Base-by-base conservation (phyloP, 2,888 invertebrate genomes). In the Cephonodes hylas region DNA sequence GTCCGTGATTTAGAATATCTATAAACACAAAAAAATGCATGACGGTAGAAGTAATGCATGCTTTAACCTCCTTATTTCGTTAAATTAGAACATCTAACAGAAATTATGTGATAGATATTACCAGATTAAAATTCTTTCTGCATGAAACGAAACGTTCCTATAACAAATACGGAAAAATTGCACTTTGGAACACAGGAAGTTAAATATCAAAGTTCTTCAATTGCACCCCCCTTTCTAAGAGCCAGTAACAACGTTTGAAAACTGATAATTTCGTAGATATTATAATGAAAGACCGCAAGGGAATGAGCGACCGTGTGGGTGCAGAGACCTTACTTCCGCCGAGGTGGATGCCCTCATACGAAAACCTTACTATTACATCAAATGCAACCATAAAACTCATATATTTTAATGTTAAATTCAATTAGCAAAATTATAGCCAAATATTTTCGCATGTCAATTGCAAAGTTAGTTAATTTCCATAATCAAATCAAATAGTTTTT, bases 281-380 rank as follows among this genome's bases (percentile, higher is more conserved):
- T 48, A 38, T 46, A 23, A 18, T 20, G 22, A 59, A 46, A 34
- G 15, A 23, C 31, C 46, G 23, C 64, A 65, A 67, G 67, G 65
- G 42, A 66, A 7, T 5, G 57, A 31, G 20, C 23, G 60, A 20
- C 45, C 67, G n/a, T 83, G 84, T 62, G 74, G 67, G 22, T 80
- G 82, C 62, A 65, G 62, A 34, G 71, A 67, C 18, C 69, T 69
- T 34, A 64, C 69, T 7, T 61, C 79, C 5, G 75, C 63, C 5
- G 73, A 79, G 48, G 63, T 75, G n/a, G 75, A 75, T 57, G 73
- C 73, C 31, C 61, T 72, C 4, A 79, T 81, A 62, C 68, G 76
- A 60, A 83, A 79, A 68, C 83, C 83, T 15, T 84, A 83, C 63
- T 85, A 80, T 65, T 81, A 75, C 62, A 64, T 63, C 15, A 76